Evolutionary conservation across 2,113 vertebrate species (phyloP).

Genomic region (Protobothrops mucrosquamatus): DNA sequence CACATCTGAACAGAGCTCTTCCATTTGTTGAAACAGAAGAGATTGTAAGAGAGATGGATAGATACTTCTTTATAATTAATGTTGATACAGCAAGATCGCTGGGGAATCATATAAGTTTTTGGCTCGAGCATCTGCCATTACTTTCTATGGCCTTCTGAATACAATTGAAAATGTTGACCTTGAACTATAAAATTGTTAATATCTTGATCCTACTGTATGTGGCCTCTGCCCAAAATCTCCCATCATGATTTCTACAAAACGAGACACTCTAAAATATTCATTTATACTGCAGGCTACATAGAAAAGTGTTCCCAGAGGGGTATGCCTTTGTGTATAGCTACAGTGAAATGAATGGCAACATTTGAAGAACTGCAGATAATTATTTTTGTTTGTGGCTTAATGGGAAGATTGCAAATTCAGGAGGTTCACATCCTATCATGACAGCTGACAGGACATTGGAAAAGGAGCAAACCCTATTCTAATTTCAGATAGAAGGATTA

Average conservation of each 20-base stretch:
- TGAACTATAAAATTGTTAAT: background rate
- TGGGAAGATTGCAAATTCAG: too few relatives aligned
- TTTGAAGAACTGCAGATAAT: too few relatives aligned
- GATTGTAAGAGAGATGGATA: too few relatives aligned
- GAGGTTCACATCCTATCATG: too few relatives aligned
- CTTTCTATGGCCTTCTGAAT: background rate
- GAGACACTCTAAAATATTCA: background rate
- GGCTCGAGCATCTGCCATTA: background rate
- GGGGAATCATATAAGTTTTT: background rate
- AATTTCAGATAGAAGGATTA: too few relatives aligned
- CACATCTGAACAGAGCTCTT: too few relatives aligned
- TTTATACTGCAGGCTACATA: background rate
- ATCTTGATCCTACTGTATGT: background rate
- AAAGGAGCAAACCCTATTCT: too few relatives aligned
- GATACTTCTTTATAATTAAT: background rate
- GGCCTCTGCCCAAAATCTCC: background rate
- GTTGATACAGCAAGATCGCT: background rate
- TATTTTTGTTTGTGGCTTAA: too few relatives aligned
- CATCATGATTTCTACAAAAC: background rate
- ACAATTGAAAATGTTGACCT: background rate
- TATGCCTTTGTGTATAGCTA: too few relatives aligned
- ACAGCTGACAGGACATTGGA: too few relatives aligned
- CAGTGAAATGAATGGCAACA: too few relatives aligned
- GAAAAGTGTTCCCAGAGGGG: background rate
- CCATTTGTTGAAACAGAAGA: background rate